Percentiles rank a stretch among this genome's conserved stretches.
Evolutionary conservation across 2,888 invertebrate genomes (phyloP).

Genomic region (Papilio elwesi): DNA sequence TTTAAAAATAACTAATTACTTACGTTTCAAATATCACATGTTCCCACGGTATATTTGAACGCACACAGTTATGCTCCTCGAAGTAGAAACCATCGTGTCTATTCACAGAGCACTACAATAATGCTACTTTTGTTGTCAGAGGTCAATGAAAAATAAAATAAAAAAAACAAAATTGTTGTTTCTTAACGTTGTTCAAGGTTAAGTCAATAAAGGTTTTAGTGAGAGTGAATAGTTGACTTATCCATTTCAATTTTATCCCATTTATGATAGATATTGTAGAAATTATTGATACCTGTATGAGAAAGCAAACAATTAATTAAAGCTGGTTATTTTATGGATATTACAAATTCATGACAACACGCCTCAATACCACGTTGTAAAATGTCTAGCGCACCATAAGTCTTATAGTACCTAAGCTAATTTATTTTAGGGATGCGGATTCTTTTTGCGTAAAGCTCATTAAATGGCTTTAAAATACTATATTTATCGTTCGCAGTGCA

Average conservation of each 20-base stretch:
- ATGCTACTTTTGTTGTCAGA: slow-evolving; percentile 29
- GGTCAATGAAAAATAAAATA: slow-evolving; percentile 33
- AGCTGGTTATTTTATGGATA: no score
- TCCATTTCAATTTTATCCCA: slow-evolving; percentile 1
- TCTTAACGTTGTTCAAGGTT: slow-evolving; percentile 37
- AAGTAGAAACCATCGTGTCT: slow-evolving; percentile 34
- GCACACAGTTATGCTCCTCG: slow-evolving; percentile 20
- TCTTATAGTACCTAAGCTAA: not conserved
- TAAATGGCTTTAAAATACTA: not conserved
- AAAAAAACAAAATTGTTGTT: slow-evolving; percentile 18
- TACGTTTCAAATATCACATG: slow-evolving; percentile 13
- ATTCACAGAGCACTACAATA: slow-evolving; percentile 33
- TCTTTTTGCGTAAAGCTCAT: not conserved
- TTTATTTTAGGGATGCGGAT: not conserved
- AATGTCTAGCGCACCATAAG: no score
- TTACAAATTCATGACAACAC: no score
- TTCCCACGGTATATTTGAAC: slow-evolving; percentile 33
- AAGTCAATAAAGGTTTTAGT: slow-evolving; percentile 32
- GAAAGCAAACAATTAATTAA: no score
- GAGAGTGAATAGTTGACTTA: not conserved
- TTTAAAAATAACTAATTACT: slow-evolving; percentile 19
- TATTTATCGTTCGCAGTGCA: slow-evolving; percentile 12
- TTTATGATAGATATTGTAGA: not conserved
- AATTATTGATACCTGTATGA: no score
- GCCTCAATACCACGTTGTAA: no score